These are phyloP conservation scores for Lamprotornis superbus DNA, from an alignment of 2,113 vertebrate genomes.

Conservation along the genomic window DNA sequence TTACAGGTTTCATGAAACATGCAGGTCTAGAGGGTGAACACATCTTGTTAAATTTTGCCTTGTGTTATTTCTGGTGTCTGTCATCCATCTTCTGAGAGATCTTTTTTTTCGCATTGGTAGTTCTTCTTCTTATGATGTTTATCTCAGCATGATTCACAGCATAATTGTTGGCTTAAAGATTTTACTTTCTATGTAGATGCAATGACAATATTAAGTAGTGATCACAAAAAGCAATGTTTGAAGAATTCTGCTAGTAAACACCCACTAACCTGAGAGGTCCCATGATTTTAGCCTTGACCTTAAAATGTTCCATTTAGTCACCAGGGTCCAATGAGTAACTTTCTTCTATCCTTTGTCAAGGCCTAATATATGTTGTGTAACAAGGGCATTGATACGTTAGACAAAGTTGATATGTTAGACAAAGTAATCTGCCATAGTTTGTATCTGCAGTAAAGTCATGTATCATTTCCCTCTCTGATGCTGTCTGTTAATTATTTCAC, in stretches of 20 bases:
- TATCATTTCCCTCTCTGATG: neutral
- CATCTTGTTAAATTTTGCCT: neutral
- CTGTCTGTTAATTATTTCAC: neutral
- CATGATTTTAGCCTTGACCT: neutral
- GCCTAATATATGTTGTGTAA: neutral
- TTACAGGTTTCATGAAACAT: fast-evolving
- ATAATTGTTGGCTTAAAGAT: neutral
- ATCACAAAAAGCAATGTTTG: neutral
- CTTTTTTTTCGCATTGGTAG: neutral
- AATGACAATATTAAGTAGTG: neutral
- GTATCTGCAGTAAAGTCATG: neutral
- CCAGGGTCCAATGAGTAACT: neutral
- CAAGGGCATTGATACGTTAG: neutral
- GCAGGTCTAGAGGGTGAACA: neutral
- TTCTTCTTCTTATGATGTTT: neutral
- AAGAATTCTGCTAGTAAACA: neutral
- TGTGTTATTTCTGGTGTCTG: neutral
- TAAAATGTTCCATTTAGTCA: neutral
- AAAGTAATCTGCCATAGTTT: neutral
- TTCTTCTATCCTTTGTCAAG: neutral
- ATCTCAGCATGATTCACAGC: neutral
- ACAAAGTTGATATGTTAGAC: neutral
- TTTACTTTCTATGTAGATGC: neutral
- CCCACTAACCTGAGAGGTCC: neutral
- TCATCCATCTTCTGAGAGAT: neutral